A percentile compares a stretch with the other conserved stretches of the same genome.
phyloP scores from a whole-genome alignment of 2,113 vertebrate species.

The Tringa solitaria region DNA sequence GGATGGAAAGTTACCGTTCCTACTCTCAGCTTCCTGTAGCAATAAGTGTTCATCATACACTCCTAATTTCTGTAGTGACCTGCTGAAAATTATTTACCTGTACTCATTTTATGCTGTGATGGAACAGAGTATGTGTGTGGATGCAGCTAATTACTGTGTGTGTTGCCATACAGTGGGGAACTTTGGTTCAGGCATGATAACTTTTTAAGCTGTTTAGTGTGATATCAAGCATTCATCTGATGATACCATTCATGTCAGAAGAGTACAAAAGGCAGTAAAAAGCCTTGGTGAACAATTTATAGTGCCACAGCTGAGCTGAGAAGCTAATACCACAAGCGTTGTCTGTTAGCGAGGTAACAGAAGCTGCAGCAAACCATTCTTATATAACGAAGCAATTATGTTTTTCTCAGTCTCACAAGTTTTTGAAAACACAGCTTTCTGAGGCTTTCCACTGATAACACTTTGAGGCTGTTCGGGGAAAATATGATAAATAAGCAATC shows the following conservation, averaged over 20 bases:
- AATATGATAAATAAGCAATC: conserved; percentile 29
- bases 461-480: not conserved
- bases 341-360: conserved; percentile 8
- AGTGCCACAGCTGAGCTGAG: not conserved
- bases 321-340: not conserved
- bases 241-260: not conserved
- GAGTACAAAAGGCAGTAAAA: not conserved
- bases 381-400: not conserved
- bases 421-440: conserved; percentile 28
- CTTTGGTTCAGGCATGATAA: rapidly evolving
- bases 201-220: not conserved
- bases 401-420: conserved; percentile 40
- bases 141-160: not conserved
- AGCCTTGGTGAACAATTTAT: not conserved
- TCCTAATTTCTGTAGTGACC: not conserved
- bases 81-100: not conserved
- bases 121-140: not conserved
- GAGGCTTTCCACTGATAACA: not conserved
- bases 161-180: not conserved
- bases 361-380: not conserved
- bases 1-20: not conserved
- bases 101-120: not conserved
- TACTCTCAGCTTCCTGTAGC: not conserved
- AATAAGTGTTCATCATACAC: not conserved
- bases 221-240: not conserved